Base-by-base conservation (phyloP, 2,797 vertebrate genomes). In the Coregonus suidteri region DNA sequence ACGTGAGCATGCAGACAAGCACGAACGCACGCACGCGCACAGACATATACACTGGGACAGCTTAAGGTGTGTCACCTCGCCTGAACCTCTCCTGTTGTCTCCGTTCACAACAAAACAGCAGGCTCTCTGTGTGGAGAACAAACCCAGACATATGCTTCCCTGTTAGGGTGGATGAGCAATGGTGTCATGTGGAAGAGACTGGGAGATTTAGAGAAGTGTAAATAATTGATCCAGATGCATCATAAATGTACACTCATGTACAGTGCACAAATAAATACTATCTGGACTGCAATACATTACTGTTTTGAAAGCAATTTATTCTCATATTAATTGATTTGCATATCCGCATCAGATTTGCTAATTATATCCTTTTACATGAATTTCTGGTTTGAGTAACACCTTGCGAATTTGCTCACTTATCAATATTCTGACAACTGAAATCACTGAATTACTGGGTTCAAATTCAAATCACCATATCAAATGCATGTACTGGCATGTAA, bases 361-460 rank as follows among this genome's bases (percentile, higher is more conserved):
- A 68, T 34, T 15, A 14, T 35, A 31, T 34, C 30, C 14, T 18
- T 68, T 15, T 15, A 34, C 34, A 30, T 68, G 66, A 37, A 68
- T 35, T 68, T 68, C 66, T 34, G 66, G 34, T 68, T 68, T 14
- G 66, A 35, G 66, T 7, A 34, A 68, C 66, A 34, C 66, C 34
- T 9, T 16, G 66, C 37, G 34, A 34, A 68, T 37, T 34, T 37
- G 30, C 34, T 6, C 30, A 84, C 88, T 90, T 87, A 82, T 53
- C 73, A 64, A 84, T 87, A 85, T 86, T 86, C 71, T 78, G 79
- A 90, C 84, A 84, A 86, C 13, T 67, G 53, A 78, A 86, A 82
- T 86, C 86, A 85, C 82, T 52, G 87, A 35, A 35, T 85, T 91
- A 91, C 91, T 91, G 90, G 88, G 86, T 79, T 89, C 81, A 85